A percentile compares a stretch with the other conserved stretches of the same genome.
Evolutionary conservation across 1,140 invertebrate genomes (phyloP).

Genomic region (Drosophila burlai): DNA sequence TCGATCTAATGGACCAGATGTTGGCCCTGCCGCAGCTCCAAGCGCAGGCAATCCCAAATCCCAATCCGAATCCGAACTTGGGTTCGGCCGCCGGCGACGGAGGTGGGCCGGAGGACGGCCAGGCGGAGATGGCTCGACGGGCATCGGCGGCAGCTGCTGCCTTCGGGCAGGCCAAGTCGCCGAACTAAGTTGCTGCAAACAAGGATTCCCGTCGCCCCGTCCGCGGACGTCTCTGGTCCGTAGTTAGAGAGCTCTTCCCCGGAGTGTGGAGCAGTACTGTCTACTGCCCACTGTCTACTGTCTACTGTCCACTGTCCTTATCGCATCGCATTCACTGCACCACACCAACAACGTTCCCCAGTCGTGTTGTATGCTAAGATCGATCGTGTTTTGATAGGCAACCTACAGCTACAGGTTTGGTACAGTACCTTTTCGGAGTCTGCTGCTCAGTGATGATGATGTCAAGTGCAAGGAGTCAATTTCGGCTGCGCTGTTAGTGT

Average conservation of each 20-base stretch:
- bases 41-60: neutral
- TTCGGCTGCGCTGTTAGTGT: constrained; percentile 31
- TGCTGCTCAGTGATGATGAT: constrained; percentile 14
- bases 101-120: neutral
- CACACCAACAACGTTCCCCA: neutral
- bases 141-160: constrained; percentile 48
- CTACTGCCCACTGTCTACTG: constrained; percentile 11
- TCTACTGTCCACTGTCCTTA: constrained; percentile 2
- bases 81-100: neutral
- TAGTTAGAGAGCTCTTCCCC: neutral
- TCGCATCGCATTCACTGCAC: constrained; percentile 3
- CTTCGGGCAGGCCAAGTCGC: constrained; percentile 11
- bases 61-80: neutral
- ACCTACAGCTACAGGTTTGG: constrained; percentile 24
- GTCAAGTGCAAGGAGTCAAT: constrained; percentile 21
- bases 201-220: neutral
- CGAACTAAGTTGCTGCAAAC: constrained; percentile 23
- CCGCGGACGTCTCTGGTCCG: constrained; percentile 9
- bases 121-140: constrained; percentile 45
- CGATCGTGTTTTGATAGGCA: constrained; percentile 14
- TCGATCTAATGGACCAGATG: constrained; percentile 85
- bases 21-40: constrained; percentile 61
- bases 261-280: constrained; percentile 1
- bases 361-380: constrained; percentile 18
- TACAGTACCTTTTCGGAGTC: constrained; percentile 29